Evolutionary conservation across 2,888 invertebrate species (phyloP).

Genomic region (Orchestes rusci): DNA sequence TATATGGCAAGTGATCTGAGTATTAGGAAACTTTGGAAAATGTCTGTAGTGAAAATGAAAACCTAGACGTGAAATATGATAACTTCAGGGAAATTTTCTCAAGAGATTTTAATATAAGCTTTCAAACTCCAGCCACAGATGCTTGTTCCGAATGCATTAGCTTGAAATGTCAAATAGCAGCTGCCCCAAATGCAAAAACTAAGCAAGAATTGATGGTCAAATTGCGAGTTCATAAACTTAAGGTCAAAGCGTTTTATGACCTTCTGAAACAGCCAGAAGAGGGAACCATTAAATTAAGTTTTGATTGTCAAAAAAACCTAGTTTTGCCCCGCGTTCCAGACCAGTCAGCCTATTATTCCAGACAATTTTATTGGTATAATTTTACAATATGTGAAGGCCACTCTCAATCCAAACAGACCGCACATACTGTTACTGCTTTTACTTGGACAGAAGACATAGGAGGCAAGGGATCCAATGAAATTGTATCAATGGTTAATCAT

Average conservation of each 20-base stretch:
- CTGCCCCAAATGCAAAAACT: too few species aligned
- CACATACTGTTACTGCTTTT: constrained; percentile 26
- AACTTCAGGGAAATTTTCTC: constrained; percentile 2
- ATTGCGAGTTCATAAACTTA: constrained; percentile 9
- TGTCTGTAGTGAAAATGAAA: constrained; percentile 4
- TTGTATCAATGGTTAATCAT: constrained; percentile 13
- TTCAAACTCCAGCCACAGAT: constrained; percentile 7
- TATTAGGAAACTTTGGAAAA: constrained; percentile 8
- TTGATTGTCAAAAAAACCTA: constrained; percentile 33
- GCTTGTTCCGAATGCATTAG: too few species aligned
- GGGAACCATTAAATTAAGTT: constrained; percentile 19
- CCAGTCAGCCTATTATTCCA: constrained; percentile 32
- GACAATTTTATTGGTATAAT: constrained; percentile 36
- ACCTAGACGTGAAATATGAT: constrained; percentile 7
- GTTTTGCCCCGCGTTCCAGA: constrained; percentile 35
- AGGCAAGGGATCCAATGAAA: constrained; percentile 20
- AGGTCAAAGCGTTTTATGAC: constrained; percentile 11
- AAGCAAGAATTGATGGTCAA: constrained; percentile 8
- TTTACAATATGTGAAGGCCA: constrained; percentile 34
- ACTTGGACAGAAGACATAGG: constrained; percentile 16
- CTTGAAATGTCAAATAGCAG: too few species aligned
- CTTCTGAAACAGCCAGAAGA: constrained; percentile 10
- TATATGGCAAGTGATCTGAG: constrained; percentile 6
- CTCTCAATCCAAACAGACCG: constrained; percentile 28
- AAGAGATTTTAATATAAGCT: constrained; percentile 9